Conservation (phyloP, 30 jellyfish, hydroid and myxozoan species). For the Turritopsis dohrnii region DNA sequence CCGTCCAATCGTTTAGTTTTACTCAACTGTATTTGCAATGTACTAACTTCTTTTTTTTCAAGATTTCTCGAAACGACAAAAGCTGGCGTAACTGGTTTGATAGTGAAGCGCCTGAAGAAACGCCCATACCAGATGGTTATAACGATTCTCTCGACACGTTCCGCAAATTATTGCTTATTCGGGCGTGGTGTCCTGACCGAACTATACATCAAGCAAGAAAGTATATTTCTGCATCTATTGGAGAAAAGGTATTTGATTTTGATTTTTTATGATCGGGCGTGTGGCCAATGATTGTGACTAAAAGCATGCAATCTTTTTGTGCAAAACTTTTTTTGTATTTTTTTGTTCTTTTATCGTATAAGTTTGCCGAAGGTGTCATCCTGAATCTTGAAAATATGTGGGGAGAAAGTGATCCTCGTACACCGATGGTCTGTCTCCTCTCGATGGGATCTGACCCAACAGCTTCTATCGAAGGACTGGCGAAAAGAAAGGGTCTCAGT, state of each 20-base stretch:
- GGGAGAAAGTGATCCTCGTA: constrained; percentile 71
- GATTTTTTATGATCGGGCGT: background rate
- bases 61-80: constrained; percentile 70
- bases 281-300: background rate
- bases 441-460: constrained; percentile 93
- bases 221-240: constrained; percentile 70
- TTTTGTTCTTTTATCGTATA: background rate
- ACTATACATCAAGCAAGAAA: constrained; percentile 80
- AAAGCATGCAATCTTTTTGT: background rate
- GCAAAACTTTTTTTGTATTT: background rate
- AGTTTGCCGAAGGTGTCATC: constrained; percentile 75
- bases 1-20: background rate
- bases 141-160: constrained; percentile 69
- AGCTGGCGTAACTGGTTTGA: constrained; percentile 81
- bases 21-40: background rate
- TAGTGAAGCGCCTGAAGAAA: constrained; percentile 80
- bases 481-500: constrained; percentile 67
- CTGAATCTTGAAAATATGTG: constrained; percentile 71
- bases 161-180: constrained; percentile 58
- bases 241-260: constrained; percentile 38
- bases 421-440: constrained; percentile 71
- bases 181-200: constrained; percentile 94
- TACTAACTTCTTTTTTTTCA: background rate
- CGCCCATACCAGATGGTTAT: constrained; percentile 76
- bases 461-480: constrained; percentile 67